Base-by-base conservation (phyloP, 2,888 invertebrate genomes). In the Arctia plantaginis region DNA sequence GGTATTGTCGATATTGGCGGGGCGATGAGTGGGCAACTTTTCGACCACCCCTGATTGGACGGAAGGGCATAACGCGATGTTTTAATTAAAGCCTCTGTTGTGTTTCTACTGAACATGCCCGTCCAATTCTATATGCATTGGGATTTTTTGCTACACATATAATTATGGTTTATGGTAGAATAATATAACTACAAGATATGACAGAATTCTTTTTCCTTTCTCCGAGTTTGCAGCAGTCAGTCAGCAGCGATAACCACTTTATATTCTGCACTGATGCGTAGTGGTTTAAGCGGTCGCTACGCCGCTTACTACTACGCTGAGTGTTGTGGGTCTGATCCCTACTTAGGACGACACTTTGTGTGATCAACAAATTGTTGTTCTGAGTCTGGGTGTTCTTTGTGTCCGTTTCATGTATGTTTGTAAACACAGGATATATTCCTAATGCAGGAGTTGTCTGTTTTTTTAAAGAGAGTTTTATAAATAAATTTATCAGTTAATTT, bases 11-110 rank as follows among this genome's bases (percentile, higher is more conserved):
- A 88, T 88, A 89, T 86, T 87, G 88, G 82, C 79, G 81, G 77
- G 82, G 78, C 88, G 89, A 90, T 92, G 93, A 93, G 89, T 85
- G 84, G 86, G 92, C 92, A 91, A 84, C 81, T 85, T 86, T 87
- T 82, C 80, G 87, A 85, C 89, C 88, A 86, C 87, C 88, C 86
- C 82, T 81, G 86, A 86, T 85, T 83, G 89, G 82, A 80, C 86
- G 78, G 77, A 76, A 82, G 85, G 85, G 78, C 77, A 81, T 77
- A 80, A 80, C 77, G 81, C 79, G 82, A 85, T 83, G 86, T 85
- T 85, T 85, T 85, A 85, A 85, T 85, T 85, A 85, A 85, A 83
- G 69, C 76, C 75, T 74, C 65, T 79, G 78, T 83, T 82, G 77
- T 80, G 79, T 79, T 85, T 78, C 65, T 47, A 75, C 74, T 71